phyloP scores from a whole-genome alignment of 2,797 vertebrate species.

The Lerista edwardsae region DNA sequence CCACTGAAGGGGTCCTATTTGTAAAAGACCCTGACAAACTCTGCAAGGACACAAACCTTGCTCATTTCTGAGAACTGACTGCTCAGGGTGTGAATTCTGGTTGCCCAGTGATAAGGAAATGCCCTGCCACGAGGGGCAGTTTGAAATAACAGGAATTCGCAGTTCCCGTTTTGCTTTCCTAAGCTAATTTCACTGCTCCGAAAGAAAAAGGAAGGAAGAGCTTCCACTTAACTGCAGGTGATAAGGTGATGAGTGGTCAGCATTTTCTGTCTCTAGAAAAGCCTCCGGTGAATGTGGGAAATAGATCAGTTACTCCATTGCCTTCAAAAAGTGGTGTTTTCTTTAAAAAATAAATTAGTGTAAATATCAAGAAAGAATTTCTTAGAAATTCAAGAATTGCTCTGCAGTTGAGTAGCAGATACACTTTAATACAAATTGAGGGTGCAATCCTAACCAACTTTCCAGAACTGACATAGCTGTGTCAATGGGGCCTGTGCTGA shows the following conservation, averaged over 20 bases:
- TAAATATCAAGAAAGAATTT: background rate
- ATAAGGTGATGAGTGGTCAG: constrained; percentile 51
- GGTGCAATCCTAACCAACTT: too few relatives aligned
- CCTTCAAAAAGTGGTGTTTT: background rate
- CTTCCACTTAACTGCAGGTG: constrained; percentile 58
- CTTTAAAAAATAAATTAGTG: background rate
- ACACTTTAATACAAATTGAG: too few relatives aligned
- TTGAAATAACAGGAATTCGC: constrained; percentile 84
- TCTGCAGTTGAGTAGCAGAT: too few relatives aligned
- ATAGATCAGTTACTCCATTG: constrained; percentile 4
- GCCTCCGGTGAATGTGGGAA: background rate
- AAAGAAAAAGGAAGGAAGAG: constrained; percentile 52
- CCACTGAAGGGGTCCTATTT: background rate
- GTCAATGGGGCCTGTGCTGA: too few relatives aligned
- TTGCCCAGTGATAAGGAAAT: constrained; percentile 81
- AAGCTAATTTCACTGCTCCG: constrained; percentile 70
- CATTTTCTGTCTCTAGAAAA: background rate
- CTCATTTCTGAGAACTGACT: constrained; percentile 61
- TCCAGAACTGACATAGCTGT: too few relatives aligned
- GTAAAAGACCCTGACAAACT: constrained; percentile 9
- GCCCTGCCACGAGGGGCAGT: constrained; percentile 90
- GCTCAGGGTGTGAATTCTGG: constrained; percentile 73
- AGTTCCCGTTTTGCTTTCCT: constrained; percentile 82
- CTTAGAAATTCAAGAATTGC: too few relatives aligned
- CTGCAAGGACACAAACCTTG: constrained; percentile 10